phyloP scores from a whole-genome alignment of 2,888 invertebrate species.

The Microctonus aethiopoides region DNA sequence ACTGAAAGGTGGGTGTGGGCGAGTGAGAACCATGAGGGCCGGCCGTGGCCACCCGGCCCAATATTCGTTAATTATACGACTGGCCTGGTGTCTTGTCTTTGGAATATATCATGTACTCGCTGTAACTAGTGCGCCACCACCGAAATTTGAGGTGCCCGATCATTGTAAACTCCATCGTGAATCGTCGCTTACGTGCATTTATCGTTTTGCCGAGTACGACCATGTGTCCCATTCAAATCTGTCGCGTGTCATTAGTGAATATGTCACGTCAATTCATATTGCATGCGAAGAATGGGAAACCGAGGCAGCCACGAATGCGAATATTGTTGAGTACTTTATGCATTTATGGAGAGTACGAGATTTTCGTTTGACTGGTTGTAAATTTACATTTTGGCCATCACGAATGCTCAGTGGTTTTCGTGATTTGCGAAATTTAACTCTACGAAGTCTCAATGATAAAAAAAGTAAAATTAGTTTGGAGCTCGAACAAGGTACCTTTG shows the following conservation, averaged over 20 bases:
- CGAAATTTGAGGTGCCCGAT: constrained; percentile 84
- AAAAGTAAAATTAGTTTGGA: constrained; percentile 77
- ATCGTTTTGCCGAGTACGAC: constrained; percentile 68
- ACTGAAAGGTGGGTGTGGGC: neutral
- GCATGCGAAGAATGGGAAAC: constrained; percentile 48
- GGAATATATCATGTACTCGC: constrained; percentile 56
- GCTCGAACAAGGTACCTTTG: constrained; percentile 82
- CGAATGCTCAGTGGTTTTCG: constrained; percentile 83
- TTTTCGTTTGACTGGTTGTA: constrained; percentile 86
- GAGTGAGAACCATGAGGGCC: constrained; percentile 31
- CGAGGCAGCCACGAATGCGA: constrained; percentile 33
- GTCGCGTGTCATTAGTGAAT: constrained; percentile 84
- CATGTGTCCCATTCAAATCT: constrained; percentile 75
- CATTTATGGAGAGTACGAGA: constrained; percentile 84
- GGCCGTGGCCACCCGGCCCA: constrained; percentile 22
- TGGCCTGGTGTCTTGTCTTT: constrained; percentile 27
- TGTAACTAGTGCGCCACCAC: constrained; percentile 65
- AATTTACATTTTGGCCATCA: constrained; percentile 84
- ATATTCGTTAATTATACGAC: constrained; percentile 20
- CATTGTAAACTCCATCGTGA: constrained; percentile 79
- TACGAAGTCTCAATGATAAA: constrained; percentile 79
- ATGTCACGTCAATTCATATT: constrained; percentile 59
- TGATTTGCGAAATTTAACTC: constrained; percentile 85
- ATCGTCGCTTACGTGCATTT: constrained; percentile 69
- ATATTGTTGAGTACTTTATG: constrained; percentile 72